These are phyloP conservation scores for Pasiphila rectangulata DNA, from an alignment of 2,888 invertebrate genomes.

Conservation along the genomic window DNA sequence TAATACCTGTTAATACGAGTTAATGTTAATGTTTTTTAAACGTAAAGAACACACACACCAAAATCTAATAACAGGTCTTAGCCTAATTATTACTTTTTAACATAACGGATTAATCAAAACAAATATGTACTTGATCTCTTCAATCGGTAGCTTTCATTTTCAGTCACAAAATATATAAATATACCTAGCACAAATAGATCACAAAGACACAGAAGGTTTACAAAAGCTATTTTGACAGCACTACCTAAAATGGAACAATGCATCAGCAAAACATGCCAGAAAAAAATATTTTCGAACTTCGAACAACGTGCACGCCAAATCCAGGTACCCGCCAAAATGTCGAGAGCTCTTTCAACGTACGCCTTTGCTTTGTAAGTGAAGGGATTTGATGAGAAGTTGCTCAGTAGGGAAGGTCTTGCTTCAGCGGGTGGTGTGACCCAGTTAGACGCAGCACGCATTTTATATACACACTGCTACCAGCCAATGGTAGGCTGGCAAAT, in stretches of 20 bases:
- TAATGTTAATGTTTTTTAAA: no score
- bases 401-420: slow-evolving; percentile 20
- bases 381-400: slow-evolving; percentile 12
- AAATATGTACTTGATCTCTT: no score
- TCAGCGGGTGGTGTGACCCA: slow-evolving; percentile 41
- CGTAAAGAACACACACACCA: no score
- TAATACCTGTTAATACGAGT: no score
- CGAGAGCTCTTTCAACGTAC: slow-evolving; percentile 22
- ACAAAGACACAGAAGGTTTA: no score
- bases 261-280: slow-evolving; percentile 4
- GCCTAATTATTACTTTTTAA: no score
- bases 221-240: not conserved
- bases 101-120: no score
- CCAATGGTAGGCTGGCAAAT: no score
- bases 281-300: slow-evolving; percentile 25
- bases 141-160: no score
- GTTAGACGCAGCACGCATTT: slow-evolving; percentile 40
- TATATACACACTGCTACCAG: slow-evolving; percentile 15
- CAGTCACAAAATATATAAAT: no score
- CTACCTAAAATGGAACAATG: slow-evolving; percentile 7
- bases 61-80: no score
- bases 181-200: no score
- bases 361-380: slow-evolving; percentile 7
- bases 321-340: slow-evolving; percentile 25
- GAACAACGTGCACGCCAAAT: slow-evolving; percentile 28